phyloP scores from a whole-genome alignment of 2,888 invertebrate genomes.

The Lydus trimaculatus region DNA sequence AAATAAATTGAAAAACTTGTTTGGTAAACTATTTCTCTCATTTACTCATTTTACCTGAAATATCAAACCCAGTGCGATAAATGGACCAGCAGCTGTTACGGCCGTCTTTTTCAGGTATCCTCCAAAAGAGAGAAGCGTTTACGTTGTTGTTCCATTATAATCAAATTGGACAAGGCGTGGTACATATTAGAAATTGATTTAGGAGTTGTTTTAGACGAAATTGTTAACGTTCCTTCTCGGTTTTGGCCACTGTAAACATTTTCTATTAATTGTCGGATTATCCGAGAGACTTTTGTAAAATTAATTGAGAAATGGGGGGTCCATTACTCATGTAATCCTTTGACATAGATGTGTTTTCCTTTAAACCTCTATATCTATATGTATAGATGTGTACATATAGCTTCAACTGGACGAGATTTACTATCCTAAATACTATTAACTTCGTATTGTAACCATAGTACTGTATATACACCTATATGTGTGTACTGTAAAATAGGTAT shows the following conservation, averaged over 20 bases:
- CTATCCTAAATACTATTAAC: neutral
- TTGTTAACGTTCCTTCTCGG: too few species aligned
- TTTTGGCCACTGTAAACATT: neutral
- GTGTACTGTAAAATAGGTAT: too few species aligned
- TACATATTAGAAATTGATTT: neutral
- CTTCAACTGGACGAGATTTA: neutral
- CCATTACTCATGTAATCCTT: neutral
- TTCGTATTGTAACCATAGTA: neutral
- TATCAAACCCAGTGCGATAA: too few species aligned
- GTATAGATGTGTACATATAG: neutral
- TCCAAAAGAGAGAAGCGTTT: too few species aligned
- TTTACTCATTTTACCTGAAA: too few species aligned
- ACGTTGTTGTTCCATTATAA: too few species aligned
- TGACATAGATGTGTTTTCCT: neutral
- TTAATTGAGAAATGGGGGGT: neutral
- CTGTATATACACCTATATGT: neutral
- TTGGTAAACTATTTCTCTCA: too few species aligned
- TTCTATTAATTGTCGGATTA: neutral
- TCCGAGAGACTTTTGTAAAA: neutral
- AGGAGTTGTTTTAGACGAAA: too few species aligned
- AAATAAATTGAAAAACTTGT: too few species aligned
- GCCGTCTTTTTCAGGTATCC: too few species aligned
- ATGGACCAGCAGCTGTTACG: too few species aligned
- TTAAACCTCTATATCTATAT: neutral
- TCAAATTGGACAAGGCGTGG: neutral